Percentiles rank a stretch among this genome's conserved stretches.
Conservation (phyloP, 2,113 vertebrate genomes). For the Agapornis roseicollis region DNA sequence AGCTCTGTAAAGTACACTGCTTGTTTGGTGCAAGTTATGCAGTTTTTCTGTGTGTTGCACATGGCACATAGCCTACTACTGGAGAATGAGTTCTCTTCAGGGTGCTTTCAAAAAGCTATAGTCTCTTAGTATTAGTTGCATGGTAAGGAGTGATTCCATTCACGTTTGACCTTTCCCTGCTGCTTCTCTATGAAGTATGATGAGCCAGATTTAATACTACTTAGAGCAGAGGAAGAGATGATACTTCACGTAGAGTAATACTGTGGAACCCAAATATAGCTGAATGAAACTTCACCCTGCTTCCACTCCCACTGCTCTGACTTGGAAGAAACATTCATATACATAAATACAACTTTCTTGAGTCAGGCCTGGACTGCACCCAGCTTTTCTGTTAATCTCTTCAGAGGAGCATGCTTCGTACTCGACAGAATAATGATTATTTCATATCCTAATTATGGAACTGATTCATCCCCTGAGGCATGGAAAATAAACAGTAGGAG, state of each 20-base stretch:
- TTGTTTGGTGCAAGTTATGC: background rate
- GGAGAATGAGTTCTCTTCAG: background rate
- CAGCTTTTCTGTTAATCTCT: background rate
- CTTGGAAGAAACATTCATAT: background rate
- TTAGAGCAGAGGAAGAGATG: background rate
- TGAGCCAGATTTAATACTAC: background rate
- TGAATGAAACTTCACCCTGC: conserved; percentile 37
- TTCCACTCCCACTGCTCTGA: background rate
- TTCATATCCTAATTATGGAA: conserved; percentile 27
- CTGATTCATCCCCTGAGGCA: background rate
- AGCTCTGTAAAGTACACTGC: background rate
- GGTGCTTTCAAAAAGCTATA: background rate
- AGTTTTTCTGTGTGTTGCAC: background rate
- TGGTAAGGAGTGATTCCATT: background rate
- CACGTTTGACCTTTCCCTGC: background rate
- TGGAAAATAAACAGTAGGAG: conserved; percentile 12
- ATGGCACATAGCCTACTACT: background rate
- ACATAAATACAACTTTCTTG: background rate
- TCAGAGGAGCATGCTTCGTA: background rate
- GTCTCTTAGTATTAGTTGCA: background rate
- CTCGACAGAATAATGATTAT: background rate
- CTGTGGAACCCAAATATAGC: background rate
- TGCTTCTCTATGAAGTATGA: background rate
- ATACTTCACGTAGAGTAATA: background rate
- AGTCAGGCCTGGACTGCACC: background rate